These are phyloP conservation scores for Nowickia ferox DNA, from an alignment of 2,888 invertebrate genomes.

Conservation along the genomic window DNA sequence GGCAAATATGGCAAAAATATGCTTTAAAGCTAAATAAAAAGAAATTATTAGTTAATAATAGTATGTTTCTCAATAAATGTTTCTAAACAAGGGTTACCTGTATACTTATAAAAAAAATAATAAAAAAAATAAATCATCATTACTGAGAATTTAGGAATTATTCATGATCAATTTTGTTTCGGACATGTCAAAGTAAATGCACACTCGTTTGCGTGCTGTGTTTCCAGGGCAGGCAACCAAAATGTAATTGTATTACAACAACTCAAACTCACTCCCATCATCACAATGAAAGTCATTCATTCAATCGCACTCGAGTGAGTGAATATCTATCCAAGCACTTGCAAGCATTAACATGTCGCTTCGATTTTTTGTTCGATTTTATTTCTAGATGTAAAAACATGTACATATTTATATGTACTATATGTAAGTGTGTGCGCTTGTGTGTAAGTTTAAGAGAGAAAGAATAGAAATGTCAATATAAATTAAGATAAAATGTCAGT, in stretches of 20 bases:
- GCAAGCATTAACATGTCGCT: conserved; percentile 18
- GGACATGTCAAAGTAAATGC: conserved; percentile 4
- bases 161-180: conserved; percentile 22
- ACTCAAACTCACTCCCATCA: background rate
- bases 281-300: background rate
- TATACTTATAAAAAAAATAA: too few species aligned
- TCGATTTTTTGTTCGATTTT: background rate
- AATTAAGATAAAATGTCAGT: conserved; percentile 62
- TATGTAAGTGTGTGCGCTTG: background rate
- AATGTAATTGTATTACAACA: conserved; percentile 23
- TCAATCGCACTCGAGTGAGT: background rate
- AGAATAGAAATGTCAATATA: conserved; percentile 61
- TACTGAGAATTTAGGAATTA: conserved; percentile 43
- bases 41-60: too few species aligned
- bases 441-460: background rate
- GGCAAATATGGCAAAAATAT: too few species aligned
- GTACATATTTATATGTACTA: too few species aligned
- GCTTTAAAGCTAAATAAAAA: too few species aligned
- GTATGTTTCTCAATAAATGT: too few species aligned
- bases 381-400: background rate
- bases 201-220: background rate
- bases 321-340: conserved; percentile 2
- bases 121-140: conserved; percentile 13
- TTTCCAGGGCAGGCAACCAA: conserved; percentile 23
- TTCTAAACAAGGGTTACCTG: too few species aligned